These are phyloP conservation scores for Poeciliopsis presidionis DNA, from an alignment of 2,797 vertebrate species.

Conservation along the genomic window DNA sequence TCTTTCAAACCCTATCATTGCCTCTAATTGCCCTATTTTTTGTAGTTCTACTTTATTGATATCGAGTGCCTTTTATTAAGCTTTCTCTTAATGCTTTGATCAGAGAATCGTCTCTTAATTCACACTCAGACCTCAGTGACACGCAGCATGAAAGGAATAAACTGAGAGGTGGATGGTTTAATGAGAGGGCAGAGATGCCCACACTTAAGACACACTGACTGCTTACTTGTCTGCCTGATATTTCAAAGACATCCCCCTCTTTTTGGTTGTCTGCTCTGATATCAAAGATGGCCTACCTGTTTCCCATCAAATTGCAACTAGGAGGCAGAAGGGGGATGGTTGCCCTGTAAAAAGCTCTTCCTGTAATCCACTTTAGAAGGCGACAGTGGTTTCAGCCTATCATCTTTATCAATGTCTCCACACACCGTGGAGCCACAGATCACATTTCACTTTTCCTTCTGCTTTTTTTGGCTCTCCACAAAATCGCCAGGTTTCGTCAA, in stretches of 20 bases:
- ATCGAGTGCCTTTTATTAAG: slow-evolving; percentile 55
- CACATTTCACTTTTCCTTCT: slow-evolving; percentile 46
- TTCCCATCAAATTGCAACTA: slow-evolving; percentile 36
- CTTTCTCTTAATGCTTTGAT: slow-evolving; percentile 64
- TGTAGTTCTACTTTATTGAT: slow-evolving; percentile 37
- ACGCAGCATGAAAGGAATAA: slow-evolving; percentile 16
- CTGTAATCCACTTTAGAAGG: slow-evolving; percentile 48
- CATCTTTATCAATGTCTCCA: slow-evolving; percentile 50
- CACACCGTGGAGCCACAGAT: slow-evolving; percentile 38
- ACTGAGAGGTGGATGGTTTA: slow-evolving; percentile 55
- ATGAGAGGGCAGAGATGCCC: slow-evolving; percentile 61
- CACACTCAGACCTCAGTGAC: slow-evolving; percentile 42
- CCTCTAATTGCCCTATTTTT: slow-evolving; percentile 15
- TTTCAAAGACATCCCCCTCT: slow-evolving; percentile 50
- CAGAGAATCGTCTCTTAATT: slow-evolving; percentile 41
- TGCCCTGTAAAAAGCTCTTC: slow-evolving; percentile 23
- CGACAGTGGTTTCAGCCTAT: slow-evolving; percentile 33
- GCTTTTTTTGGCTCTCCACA: slow-evolving; percentile 32
- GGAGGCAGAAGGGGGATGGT: slow-evolving; percentile 14
- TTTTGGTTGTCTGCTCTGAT: slow-evolving; percentile 33
- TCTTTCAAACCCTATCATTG: slow-evolving; percentile 44
- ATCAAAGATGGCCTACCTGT: slow-evolving; percentile 44
- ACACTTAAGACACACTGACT: slow-evolving; percentile 19
- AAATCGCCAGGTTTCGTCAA: slow-evolving; percentile 36
- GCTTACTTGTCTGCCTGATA: slow-evolving; percentile 46